Percentiles rank a stretch among this genome's conserved stretches.
Conservation (phyloP, 2,113 vertebrate species). For the Ammodytes marinus region DNA sequence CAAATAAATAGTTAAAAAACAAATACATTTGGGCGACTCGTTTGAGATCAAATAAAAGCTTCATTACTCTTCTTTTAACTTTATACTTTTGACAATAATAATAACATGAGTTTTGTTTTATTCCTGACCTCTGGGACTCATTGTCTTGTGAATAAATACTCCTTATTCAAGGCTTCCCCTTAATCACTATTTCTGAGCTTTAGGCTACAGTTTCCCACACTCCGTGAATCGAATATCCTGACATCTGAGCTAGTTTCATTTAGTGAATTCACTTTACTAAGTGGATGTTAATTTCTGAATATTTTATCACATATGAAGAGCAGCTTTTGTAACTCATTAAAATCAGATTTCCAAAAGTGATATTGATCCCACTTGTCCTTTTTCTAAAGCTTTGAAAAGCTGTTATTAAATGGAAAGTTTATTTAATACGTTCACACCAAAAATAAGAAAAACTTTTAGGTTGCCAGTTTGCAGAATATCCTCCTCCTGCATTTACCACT, state of each 20-base stretch:
- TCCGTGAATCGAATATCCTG: not conserved
- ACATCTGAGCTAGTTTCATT: not conserved
- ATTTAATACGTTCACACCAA: not conserved
- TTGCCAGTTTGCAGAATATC: not conserved
- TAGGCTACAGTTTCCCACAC: not conserved
- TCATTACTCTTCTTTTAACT: not conserved
- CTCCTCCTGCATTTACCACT: not conserved
- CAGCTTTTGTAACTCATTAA: not conserved
- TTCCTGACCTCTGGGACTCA: not conserved
- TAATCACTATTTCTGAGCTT: not conserved
- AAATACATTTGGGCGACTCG: not conserved
- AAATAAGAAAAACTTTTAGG: not conserved
- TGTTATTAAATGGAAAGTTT: not conserved
- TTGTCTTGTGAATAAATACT: not conserved
- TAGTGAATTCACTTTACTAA: not conserved
- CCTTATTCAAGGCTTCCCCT: not conserved
- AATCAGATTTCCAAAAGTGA: not conserved
- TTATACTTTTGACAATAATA: not conserved
- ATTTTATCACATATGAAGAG: not conserved
- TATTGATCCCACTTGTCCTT: not conserved
- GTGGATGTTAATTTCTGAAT: not conserved
- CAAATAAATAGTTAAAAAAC: not conserved
- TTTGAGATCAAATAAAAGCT: not conserved
- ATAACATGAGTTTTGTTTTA: not conserved
- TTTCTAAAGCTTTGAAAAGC: not conserved